These are phyloP conservation scores for Thaleichthys pacificus DNA, from an alignment of 2,797 vertebrate species.

Conservation along the genomic window DNA sequence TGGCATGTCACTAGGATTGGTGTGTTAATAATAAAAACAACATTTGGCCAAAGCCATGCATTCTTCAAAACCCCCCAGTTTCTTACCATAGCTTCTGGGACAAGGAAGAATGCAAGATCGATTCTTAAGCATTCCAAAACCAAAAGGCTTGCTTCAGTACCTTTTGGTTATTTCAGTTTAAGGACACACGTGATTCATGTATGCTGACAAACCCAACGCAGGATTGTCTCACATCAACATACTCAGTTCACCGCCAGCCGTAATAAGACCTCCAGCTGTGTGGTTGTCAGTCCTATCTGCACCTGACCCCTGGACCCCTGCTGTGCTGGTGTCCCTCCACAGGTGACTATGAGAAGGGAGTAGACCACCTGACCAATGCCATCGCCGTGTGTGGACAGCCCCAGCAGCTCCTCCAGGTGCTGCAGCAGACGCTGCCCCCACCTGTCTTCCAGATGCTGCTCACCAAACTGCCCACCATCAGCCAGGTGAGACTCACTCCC, in stretches of 20 bases:
- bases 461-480: constrained; percentile 93
- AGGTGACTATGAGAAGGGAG: constrained; percentile 96
- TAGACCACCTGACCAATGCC: constrained; percentile 96
- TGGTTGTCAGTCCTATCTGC: too few relatives aligned
- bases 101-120: constrained; percentile 11
- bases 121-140: neutral
- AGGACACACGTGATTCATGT: neutral
- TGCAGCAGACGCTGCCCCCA: constrained; percentile 93
- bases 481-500: constrained; percentile 44
- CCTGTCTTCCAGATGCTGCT: constrained; percentile 98
- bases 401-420: constrained; percentile 92
- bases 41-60: too few relatives aligned
- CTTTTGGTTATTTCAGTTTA: constrained; percentile 11
- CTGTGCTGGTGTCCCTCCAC: neutral
- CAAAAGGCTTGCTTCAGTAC: neutral
- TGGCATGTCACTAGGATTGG: too few relatives aligned
- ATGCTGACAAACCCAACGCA: too few relatives aligned
- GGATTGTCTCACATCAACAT: too few relatives aligned
- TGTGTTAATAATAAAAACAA: too few relatives aligned
- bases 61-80: constrained; percentile 7
- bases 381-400: constrained; percentile 96
- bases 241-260: too few relatives aligned
- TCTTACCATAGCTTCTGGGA: constrained; percentile 7
- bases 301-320: too few relatives aligned
- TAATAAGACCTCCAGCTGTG: too few relatives aligned